phyloP scores from a whole-genome alignment of 2,797 vertebrate species.

The Orientallactaga sibirica region DNA sequence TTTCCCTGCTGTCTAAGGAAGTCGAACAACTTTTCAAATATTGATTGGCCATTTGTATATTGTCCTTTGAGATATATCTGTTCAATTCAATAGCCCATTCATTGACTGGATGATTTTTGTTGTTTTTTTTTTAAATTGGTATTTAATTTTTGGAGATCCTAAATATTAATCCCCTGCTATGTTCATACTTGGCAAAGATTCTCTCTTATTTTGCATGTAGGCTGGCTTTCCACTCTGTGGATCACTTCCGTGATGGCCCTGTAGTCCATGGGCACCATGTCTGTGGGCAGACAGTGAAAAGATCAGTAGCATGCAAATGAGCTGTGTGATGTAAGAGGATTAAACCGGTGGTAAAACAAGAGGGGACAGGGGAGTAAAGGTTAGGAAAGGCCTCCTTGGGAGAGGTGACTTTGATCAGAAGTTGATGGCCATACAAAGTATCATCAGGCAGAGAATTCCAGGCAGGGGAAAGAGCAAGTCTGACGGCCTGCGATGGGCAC shows the following conservation, averaged over 20 bases:
- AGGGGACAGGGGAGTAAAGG: not conserved
- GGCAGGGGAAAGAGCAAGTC: rapidly evolving
- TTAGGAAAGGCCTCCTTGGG: not conserved
- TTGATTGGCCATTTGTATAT: not conserved
- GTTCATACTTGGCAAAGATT: not conserved
- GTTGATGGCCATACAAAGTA: not conserved
- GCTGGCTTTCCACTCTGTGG: not conserved
- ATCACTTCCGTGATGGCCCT: not conserved
- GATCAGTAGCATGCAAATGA: not conserved
- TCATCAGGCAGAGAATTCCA: rapidly evolving
- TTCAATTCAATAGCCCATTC: not conserved
- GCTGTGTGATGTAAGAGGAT: not conserved
- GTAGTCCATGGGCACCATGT: not conserved
- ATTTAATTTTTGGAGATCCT: not conserved
- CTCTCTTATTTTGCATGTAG: not conserved
- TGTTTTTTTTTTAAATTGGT: not conserved
- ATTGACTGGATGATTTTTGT: not conserved
- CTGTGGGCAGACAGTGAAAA: not conserved
- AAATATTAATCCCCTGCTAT: not conserved
- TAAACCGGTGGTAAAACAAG: not conserved
- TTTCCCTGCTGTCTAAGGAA: not conserved
- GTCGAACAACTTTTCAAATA: not conserved
- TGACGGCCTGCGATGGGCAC: not conserved
- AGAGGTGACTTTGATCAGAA: not conserved
- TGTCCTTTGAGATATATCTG: not conserved